phyloP scores from a whole-genome alignment of 2,888 invertebrate genomes.

The Silvanus unidentatus region DNA sequence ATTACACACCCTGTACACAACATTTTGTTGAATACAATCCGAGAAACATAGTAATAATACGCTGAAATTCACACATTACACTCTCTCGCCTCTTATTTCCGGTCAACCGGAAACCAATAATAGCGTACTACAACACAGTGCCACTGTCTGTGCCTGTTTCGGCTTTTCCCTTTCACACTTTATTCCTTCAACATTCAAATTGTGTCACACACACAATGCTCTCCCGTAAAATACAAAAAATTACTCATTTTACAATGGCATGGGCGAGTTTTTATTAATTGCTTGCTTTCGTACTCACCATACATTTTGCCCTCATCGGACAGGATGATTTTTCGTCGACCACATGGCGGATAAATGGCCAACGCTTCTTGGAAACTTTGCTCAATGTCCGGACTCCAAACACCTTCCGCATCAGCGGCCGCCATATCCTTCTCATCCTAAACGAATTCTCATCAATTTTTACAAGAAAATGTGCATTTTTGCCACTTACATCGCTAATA shows the following conservation, averaged over 20 bases:
- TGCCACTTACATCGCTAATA: constrained; percentile 77
- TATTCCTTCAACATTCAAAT: constrained; percentile 20
- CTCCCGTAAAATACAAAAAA: too few relatives aligned
- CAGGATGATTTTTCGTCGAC: constrained; percentile 97
- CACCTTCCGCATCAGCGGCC: constrained; percentile 98
- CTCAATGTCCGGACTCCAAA: constrained; percentile 99
- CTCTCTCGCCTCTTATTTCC: constrained; percentile 28
- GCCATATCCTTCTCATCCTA: constrained; percentile 85
- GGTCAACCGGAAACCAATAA: constrained; percentile 41
- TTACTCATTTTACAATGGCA: too few relatives aligned
- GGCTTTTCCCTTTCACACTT: constrained; percentile 9
- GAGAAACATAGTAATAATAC: constrained; percentile 29
- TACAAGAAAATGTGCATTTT: background rate
- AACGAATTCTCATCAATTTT: constrained; percentile 20
- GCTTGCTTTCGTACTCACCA: constrained; percentile 69
- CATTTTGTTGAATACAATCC: too few relatives aligned
- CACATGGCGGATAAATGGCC: constrained; percentile 99
- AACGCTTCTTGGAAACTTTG: constrained; percentile 99
- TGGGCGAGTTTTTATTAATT: too few relatives aligned
- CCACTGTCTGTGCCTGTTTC: background rate
- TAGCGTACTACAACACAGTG: constrained; percentile 5
- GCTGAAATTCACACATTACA: constrained; percentile 37
- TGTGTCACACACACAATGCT: constrained; percentile 4
- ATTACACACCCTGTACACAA: too few relatives aligned
- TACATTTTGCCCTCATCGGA: constrained; percentile 99